phyloP scores from a whole-genome alignment of 2,888 invertebrate genomes.

The Gibbula magus region DNA sequence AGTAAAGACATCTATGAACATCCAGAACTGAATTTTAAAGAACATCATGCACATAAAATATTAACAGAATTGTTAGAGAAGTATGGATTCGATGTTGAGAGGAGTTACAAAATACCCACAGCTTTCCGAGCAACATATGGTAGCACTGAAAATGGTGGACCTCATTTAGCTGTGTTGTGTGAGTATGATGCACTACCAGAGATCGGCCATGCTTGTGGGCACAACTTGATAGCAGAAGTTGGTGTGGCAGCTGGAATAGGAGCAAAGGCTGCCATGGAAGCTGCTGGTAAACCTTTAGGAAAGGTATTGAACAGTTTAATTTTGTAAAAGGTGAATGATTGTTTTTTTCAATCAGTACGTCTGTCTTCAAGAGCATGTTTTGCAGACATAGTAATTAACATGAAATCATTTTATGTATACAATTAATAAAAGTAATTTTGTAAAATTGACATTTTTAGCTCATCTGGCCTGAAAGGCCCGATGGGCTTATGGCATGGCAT shows the following conservation, averaged over 20 bases:
- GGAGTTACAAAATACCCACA: constrained; percentile 54
- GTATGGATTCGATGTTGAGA: constrained; percentile 61
- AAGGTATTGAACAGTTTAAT: constrained; percentile 38
- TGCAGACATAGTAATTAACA: no score
- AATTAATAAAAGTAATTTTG: no score
- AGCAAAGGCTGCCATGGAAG: constrained; percentile 61
- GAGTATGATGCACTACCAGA: constrained; percentile 74
- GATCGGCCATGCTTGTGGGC: constrained; percentile 74
- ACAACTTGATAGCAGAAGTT: constrained; percentile 72
- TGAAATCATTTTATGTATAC: no score
- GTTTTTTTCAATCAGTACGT: no score
- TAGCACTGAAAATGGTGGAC: constrained; percentile 29
- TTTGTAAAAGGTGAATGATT: no score
- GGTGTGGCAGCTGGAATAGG: constrained; percentile 71
- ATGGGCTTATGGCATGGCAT: no score
- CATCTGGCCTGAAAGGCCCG: no score
- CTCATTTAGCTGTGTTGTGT: constrained; percentile 69
- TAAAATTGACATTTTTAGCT: no score
- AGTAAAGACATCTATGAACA: constrained; percentile 65
- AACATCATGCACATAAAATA: constrained; percentile 60
- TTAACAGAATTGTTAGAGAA: constrained; percentile 56
- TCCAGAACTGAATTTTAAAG: constrained; percentile 67
- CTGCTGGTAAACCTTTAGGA: constrained; percentile 44
- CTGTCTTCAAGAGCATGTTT: no score
- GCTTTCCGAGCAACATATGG: constrained; percentile 52